A percentile compares a stretch with the other conserved stretches of the same genome.
Conservation (phyloP, 2,113 vertebrate species). For the Leptobrachium leishanense region DNA sequence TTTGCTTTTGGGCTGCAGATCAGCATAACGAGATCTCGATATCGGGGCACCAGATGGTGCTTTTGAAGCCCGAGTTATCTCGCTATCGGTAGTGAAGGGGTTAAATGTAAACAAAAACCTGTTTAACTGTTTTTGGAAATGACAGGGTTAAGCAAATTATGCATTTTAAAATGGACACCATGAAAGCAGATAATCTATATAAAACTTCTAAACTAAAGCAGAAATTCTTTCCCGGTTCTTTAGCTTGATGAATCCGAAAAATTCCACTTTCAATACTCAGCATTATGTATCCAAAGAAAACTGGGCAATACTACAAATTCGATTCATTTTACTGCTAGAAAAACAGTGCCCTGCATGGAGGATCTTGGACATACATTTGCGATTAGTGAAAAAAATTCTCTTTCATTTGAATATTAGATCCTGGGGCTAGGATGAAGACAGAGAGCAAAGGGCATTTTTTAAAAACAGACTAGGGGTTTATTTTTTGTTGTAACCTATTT, state of each 20-base stretch:
- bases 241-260: constrained; percentile 32
- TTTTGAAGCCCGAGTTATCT: too few species aligned
- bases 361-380: constrained; percentile 33
- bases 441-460: not conserved
- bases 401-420: constrained; percentile 31
- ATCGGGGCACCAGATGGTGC: too few species aligned
- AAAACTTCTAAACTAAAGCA: not conserved
- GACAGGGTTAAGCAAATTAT: too few species aligned
- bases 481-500: not conserved
- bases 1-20: too few species aligned
- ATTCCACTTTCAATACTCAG: constrained; percentile 25
- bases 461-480: not conserved
- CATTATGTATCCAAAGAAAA: constrained; percentile 43
- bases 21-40: too few species aligned
- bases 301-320: constrained; percentile 43
- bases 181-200: too few species aligned
- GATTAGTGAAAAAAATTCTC: constrained; percentile 31
- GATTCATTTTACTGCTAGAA: constrained; percentile 43
- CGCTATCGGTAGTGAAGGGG: too few species aligned
- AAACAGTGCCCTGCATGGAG: constrained; percentile 39
- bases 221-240: constrained; percentile 17
- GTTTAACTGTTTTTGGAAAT: too few species aligned
- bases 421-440: constrained; percentile 24
- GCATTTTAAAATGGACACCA: too few species aligned
- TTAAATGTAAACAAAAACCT: too few species aligned